Evolutionary conservation across 2,888 invertebrate species (phyloP).

Genomic region (Crossocerus cetratus): DNA sequence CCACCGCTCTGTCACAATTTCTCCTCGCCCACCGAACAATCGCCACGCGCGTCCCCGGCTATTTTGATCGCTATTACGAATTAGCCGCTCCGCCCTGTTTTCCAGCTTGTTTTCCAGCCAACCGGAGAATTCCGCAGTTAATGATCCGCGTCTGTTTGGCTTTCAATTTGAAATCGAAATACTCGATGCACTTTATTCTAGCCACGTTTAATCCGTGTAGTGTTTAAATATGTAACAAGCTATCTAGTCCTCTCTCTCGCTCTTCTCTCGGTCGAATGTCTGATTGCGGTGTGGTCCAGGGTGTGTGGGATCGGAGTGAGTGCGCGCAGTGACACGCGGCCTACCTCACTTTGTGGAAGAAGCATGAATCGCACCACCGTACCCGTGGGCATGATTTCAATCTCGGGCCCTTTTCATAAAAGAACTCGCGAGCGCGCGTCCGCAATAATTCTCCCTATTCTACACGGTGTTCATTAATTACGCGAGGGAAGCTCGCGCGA

Average conservation of each 20-base stretch:
- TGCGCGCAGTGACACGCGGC: no score
- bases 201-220: no score
- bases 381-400: constrained; percentile 58
- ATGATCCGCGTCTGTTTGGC: no score
- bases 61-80: not conserved
- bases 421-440: constrained; percentile 42
- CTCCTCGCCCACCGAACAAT: not conserved
- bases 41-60: not conserved
- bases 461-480: constrained; percentile 69
- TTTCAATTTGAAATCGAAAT: no score
- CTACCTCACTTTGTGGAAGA: constrained; percentile 42
- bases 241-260: no score
- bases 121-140: no score
- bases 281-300: no score
- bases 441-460: constrained; percentile 69
- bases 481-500: constrained; percentile 26
- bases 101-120: no score
- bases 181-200: no score
- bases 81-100: not conserved
- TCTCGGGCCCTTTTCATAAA: constrained; percentile 58
- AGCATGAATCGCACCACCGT: constrained; percentile 47
- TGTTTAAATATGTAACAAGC: no score
- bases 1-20: constrained; percentile 16
- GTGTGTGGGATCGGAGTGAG: no score
- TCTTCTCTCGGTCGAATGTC: constrained; percentile 6